Evolutionary conservation across 2,797 vertebrate genomes (phyloP).

Genomic region (Decapterus maruadsi): DNA sequence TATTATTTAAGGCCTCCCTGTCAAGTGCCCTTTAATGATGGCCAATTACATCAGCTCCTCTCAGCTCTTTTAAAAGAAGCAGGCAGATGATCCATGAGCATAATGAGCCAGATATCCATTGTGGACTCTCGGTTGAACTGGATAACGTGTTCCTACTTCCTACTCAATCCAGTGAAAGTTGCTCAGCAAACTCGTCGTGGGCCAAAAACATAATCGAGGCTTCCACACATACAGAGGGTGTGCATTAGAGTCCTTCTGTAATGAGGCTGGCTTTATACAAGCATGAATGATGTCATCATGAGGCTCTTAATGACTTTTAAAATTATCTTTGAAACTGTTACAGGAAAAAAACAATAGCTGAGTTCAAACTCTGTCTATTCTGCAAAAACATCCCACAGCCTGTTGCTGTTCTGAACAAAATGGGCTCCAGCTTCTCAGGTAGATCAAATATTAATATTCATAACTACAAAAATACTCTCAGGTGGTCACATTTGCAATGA

Average conservation of each 20-base stretch:
- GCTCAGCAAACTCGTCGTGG: background rate
- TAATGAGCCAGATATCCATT: conserved; percentile 37
- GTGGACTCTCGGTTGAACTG: conserved; percentile 15
- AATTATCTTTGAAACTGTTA: background rate
- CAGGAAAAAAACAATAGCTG: background rate
- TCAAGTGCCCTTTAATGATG: conserved; percentile 30
- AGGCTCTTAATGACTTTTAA: background rate
- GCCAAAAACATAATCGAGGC: background rate
- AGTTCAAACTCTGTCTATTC: too few species aligned
- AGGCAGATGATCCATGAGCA: too few species aligned
- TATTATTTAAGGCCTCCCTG: conserved; percentile 25
- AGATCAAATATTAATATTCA: background rate
- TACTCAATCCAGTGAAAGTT: background rate
- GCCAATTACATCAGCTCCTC: conserved; percentile 36
- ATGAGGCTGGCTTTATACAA: background rate
- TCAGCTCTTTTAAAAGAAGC: conserved; percentile 37
- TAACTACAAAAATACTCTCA: background rate
- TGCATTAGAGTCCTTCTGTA: conserved; percentile 2
- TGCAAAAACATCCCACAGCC: too few species aligned
- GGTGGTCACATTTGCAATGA: background rate
- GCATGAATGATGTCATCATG: background rate
- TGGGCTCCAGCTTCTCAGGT: background rate
- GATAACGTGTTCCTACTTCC: background rate
- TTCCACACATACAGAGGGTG: conserved; percentile 5
- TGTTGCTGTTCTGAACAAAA: too few species aligned